phyloP scores from a whole-genome alignment of 2,113 vertebrate genomes.

The Cheirogaleus medius region DNA sequence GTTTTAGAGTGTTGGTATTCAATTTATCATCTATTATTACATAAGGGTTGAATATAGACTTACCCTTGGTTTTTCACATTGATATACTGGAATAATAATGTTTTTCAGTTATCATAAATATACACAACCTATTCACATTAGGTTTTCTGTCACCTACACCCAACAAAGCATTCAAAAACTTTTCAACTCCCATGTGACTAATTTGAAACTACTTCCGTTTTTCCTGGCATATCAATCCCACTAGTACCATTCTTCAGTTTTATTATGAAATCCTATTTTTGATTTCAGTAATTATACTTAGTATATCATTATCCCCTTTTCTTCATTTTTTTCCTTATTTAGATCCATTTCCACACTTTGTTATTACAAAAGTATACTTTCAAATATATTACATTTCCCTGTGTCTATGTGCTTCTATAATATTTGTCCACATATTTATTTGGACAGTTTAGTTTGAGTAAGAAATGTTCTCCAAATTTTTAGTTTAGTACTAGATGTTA shows the following conservation, averaged over 20 bases:
- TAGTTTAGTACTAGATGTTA: neutral
- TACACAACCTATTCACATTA: neutral
- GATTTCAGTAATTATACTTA: neutral
- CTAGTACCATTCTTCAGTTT: neutral
- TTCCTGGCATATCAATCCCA: neutral
- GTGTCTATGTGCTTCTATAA: neutral
- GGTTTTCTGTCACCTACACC: neutral
- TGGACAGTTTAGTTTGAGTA: neutral
- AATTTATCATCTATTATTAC: neutral
- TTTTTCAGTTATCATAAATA: neutral
- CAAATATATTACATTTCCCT: neutral
- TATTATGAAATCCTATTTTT: neutral
- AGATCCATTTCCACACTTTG: neutral
- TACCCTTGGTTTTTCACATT: neutral
- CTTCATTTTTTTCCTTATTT: neutral
- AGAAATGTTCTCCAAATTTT: neutral
- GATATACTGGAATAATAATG: neutral
- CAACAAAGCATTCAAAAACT: neutral
- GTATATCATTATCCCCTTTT: neutral
- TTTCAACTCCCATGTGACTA: neutral
- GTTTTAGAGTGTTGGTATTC: neutral
- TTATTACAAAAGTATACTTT: neutral
- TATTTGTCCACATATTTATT: neutral
- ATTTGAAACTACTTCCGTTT: neutral
- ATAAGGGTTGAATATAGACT: neutral